Conservation (phyloP, 2,888 invertebrate species). For the Patella depressa region DNA sequence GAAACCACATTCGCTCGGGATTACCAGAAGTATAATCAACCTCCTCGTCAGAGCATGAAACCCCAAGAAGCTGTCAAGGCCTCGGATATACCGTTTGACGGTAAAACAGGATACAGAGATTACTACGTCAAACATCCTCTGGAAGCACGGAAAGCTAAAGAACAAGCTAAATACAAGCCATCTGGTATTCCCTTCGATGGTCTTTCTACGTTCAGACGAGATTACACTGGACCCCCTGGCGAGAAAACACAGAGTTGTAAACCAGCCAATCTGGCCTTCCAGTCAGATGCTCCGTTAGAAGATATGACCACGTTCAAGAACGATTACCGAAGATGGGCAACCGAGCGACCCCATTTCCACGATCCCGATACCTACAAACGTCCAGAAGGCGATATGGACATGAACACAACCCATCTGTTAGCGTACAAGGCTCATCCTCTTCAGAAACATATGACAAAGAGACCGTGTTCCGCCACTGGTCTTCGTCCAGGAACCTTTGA, state of each 20-base stretch:
- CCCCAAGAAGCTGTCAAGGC: constrained; percentile 60
- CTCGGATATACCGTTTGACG: constrained; percentile 67
- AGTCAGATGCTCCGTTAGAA: constrained; percentile 67
- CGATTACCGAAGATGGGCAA: constrained; percentile 63
- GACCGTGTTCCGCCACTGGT: constrained; percentile 50
- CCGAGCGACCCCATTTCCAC: constrained; percentile 57
- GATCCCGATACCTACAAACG: constrained; percentile 60
- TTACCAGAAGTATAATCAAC: constrained; percentile 57
- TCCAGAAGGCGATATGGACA: constrained; percentile 67
- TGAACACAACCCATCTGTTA: constrained; percentile 62
- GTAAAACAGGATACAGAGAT: constrained; percentile 65
- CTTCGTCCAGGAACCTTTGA: constrained; percentile 59
- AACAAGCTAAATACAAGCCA: constrained; percentile 58
- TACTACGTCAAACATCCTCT: constrained; percentile 67
- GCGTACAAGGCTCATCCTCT: constrained; percentile 61
- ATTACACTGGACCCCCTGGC: constrained; percentile 56
- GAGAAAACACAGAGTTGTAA: constrained; percentile 61
- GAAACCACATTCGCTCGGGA: constrained; percentile 67
- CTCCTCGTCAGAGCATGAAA: constrained; percentile 59
- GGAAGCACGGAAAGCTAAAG: constrained; percentile 32
- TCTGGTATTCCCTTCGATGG: constrained; percentile 64
- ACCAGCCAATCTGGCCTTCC: constrained; percentile 63
- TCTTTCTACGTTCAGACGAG: constrained; percentile 62
- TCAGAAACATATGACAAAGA: constrained; percentile 46
- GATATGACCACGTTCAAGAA: constrained; percentile 67